Base-by-base conservation (phyloP, 2,113 vertebrate species). In the Salvelinus namaycush region DNA sequence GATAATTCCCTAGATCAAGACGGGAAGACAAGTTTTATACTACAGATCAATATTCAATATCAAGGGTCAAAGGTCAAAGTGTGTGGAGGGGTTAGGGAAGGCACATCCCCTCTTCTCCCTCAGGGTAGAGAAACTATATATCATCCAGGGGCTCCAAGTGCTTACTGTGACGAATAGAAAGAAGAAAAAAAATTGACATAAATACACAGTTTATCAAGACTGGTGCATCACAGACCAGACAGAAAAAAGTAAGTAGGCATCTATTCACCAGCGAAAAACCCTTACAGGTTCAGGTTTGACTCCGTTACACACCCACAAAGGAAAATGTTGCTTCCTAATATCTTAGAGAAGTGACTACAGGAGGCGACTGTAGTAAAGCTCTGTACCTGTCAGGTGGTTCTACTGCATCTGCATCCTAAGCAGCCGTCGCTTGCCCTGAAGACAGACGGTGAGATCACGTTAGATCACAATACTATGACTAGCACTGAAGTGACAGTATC, bases 391-490 rank as follows among this genome's bases (percentile, higher is more conserved):
- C 81, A 13, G 48, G 51, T 89, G 81, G 68, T 83, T 73, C 72
- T 89, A 91, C 80, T 88, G 83, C 89, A 92, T 91, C 86, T 92
- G 88, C 76, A 92, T 84, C 85, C 87, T 92, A 87, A 90, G 88
- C 72, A 89, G 86, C 68, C 72, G 84, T 7, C 82, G 83, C 67
- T 72, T 88, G 79, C 65, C 88, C 92, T 93, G 87, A 84, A 69
- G 48, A 65, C 51, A 54, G 51, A 9, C 54, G 74, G 9, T 5
- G 59, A 68, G 16, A 18, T 54, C 51, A 75, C 44, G 3, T 64
- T 64, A n/a, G 22, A n/a, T 54, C 51, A 54, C 51, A 54, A 54
- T 16, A 54, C 51, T 5, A 54, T 54, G 51, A 54, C 51, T 16
- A 14, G 51, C 12, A 54, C 12, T 18, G 51, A 16, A 54, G 16